phyloP scores from a whole-genome alignment of 1,140 invertebrate species.

The Mactra quadrangularis region DNA sequence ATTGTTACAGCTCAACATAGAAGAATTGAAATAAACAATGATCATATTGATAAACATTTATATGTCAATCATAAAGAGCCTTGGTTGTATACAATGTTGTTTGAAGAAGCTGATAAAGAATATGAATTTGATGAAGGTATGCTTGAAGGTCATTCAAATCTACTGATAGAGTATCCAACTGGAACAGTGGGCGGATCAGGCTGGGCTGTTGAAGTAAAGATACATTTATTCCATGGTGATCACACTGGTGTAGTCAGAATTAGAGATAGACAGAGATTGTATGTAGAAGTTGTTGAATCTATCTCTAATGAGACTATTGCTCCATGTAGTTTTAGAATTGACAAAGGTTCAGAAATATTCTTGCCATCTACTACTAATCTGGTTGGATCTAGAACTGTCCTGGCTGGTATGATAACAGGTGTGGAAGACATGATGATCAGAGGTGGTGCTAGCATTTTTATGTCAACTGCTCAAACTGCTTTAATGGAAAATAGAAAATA shows the following conservation, averaged over 20 bases:
- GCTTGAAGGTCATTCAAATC: slow-evolving; percentile 73
- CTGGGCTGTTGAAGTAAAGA: slow-evolving; percentile 65
- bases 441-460: slow-evolving; percentile 69
- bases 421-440: slow-evolving; percentile 70
- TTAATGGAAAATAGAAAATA: slow-evolving; percentile 71
- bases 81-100: slow-evolving; percentile 74
- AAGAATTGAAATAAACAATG: slow-evolving; percentile 73
- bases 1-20: slow-evolving; percentile 65
- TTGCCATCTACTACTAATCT: slow-evolving; percentile 72
- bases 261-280: slow-evolving; percentile 69
- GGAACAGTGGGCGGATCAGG: slow-evolving; percentile 31
- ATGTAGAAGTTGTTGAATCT: slow-evolving; percentile 76
- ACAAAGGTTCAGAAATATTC: slow-evolving; percentile 72
- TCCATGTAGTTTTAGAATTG: slow-evolving; percentile 76
- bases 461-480: slow-evolving; percentile 74
- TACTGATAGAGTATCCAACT: slow-evolving; percentile 73
- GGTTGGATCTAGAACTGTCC: slow-evolving; percentile 69
- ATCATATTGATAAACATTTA: slow-evolving; percentile 70
- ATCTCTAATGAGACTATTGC: slow-evolving; percentile 73
- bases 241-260: slow-evolving; percentile 73
- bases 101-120: slow-evolving; percentile 64
- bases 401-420: slow-evolving; percentile 74
- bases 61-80: slow-evolving; percentile 72
- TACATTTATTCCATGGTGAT: slow-evolving; percentile 74
- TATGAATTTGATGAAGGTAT: slow-evolving; percentile 77